These are phyloP conservation scores for Caenorhabditis auriculariae DNA, from an alignment of 2,888 invertebrate genomes.

Conservation along the genomic window DNA sequence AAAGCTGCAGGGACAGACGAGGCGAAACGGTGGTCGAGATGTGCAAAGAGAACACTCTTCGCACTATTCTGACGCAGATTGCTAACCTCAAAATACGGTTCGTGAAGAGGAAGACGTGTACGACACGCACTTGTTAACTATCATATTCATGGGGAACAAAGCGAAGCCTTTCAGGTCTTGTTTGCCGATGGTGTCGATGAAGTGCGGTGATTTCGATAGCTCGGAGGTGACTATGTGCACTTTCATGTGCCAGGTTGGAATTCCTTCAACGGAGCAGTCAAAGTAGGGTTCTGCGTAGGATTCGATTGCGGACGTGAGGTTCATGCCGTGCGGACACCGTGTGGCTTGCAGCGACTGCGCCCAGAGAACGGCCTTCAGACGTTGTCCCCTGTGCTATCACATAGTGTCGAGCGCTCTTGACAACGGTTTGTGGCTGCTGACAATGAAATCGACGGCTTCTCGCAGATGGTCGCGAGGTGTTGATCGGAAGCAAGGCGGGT, in stretches of 20 bases:
- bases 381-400: slow-evolving; percentile 37
- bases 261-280: not conserved
- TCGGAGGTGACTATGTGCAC: slow-evolving; percentile 44
- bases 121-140: not conserved
- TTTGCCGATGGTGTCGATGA: slow-evolving; percentile 25
- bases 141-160: not conserved
- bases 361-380: slow-evolving; percentile 19
- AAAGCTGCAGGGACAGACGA: slow-evolving; percentile 17
- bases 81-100: slow-evolving; percentile 13
- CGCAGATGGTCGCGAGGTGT: slow-evolving; percentile 17
- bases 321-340: slow-evolving; percentile 47
- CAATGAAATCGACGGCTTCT: not conserved
- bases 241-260: slow-evolving; percentile 35
- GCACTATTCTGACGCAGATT: slow-evolving; percentile 16
- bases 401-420: slow-evolving; percentile 24
- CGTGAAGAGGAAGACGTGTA: not conserved
- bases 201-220: slow-evolving; percentile 23
- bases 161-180: slow-evolving; percentile 13
- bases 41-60: slow-evolving; percentile 14
- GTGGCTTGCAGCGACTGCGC: slow-evolving; percentile 43
- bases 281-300: slow-evolving; percentile 6
- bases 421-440: slow-evolving; percentile 10
- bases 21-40: slow-evolving; percentile 22
- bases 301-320: slow-evolving; percentile 38
- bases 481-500: slow-evolving; percentile 14